Evolutionary conservation across 2,888 invertebrate genomes (phyloP).

Genomic region (Panopea generosa): DNA sequence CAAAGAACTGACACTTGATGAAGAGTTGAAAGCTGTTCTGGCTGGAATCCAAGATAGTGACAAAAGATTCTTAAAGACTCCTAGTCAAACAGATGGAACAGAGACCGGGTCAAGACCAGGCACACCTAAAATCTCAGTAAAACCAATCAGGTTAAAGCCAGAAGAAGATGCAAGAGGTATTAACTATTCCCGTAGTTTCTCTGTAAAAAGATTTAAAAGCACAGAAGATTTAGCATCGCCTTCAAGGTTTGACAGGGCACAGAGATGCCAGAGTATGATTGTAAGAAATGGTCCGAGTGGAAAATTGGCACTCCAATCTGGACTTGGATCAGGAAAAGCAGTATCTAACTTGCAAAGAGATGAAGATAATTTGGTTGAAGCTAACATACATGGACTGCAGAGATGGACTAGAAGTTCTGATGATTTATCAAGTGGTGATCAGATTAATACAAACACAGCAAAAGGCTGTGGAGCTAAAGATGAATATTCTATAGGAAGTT

Average conservation of each 20-base stretch:
- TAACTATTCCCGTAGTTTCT: not conserved
- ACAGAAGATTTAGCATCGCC: not conserved
- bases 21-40: constrained; percentile 33
- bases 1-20: constrained; percentile 20
- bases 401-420: no score
- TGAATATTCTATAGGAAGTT: no score
- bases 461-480: no score
- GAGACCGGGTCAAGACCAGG: constrained; percentile 29
- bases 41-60: constrained; percentile 32
- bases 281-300: not conserved
- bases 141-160: constrained; percentile 30
- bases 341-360: no score
- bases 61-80: constrained; percentile 20
- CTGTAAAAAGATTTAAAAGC: not conserved
- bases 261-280: constrained; percentile 15
- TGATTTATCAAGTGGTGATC: no score
- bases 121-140: constrained; percentile 30
- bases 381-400: no score
- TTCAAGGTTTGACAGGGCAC: not conserved
- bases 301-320: no score
- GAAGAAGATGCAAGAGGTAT: constrained; percentile 15
- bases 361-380: no score
- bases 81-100: constrained; percentile 12
- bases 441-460: no score
- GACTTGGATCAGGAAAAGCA: no score